These are phyloP conservation scores for Nyctereutes procyonoides DNA, from an alignment of 2,113 vertebrate species.

Conservation along the genomic window DNA sequence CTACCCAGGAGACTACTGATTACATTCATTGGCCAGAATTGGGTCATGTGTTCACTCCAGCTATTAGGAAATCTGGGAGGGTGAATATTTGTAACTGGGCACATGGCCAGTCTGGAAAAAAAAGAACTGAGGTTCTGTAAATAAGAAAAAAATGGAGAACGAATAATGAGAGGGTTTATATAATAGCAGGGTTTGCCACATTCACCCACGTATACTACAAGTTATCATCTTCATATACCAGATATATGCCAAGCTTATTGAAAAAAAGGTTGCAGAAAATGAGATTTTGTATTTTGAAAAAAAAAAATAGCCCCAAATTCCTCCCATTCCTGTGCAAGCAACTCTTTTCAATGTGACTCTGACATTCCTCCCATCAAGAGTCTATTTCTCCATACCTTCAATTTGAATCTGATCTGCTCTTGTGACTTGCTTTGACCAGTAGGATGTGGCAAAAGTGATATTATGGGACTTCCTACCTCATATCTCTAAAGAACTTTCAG, in stretches of 20 bases:
- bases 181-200: not conserved
- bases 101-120: constrained; percentile 17
- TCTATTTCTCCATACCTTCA: not conserved
- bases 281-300: not conserved
- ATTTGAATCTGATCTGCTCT: not conserved
- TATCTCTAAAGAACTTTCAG: not conserved
- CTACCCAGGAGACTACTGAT: not conserved
- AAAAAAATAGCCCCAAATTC: not conserved
- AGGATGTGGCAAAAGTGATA: not conserved
- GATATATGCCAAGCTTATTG: constrained; percentile 40
- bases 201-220: not conserved
- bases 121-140: constrained; percentile 13
- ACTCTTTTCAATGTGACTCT: not conserved
- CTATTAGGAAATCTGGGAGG: not conserved
- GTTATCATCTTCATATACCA: not conserved
- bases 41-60: not conserved
- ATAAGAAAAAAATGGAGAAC: constrained; percentile 40
- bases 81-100: constrained; percentile 49
- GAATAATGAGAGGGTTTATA: not conserved
- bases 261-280: constrained; percentile 22
- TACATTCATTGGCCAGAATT: not conserved
- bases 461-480: not conserved
- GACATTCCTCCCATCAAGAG: not conserved
- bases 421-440: not conserved
- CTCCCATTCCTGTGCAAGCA: not conserved